phyloP scores from a whole-genome alignment of 2,113 vertebrate genomes.

The Protobothrops flavoviridis region DNA sequence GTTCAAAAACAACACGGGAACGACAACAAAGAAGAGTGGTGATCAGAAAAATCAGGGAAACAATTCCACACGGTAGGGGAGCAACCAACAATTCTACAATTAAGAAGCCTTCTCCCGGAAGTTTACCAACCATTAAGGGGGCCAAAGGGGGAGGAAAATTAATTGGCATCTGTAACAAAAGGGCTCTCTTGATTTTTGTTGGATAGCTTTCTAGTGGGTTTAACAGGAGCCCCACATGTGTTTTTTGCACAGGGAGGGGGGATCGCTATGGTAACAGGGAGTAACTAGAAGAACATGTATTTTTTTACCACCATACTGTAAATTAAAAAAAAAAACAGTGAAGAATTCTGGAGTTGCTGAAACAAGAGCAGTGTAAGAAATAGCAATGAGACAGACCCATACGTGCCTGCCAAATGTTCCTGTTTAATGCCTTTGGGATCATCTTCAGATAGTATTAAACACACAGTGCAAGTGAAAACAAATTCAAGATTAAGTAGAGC shows the following conservation, averaged over 20 bases:
- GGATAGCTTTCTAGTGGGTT: not conserved
- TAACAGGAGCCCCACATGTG: constrained; percentile 29
- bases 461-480: not conserved
- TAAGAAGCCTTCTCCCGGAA: not conserved
- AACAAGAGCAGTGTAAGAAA: rapidly evolving
- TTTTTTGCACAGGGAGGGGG: constrained; percentile 49
- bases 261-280: constrained; percentile 67
- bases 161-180: not conserved
- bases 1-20: not conserved
- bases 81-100: not conserved
- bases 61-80: not conserved
- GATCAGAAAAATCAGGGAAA: not conserved
- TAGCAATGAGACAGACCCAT: not conserved
- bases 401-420: not conserved
- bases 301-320: not conserved
- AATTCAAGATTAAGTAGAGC: not conserved
- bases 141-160: not conserved
- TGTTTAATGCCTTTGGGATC: not conserved
- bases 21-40: not conserved
- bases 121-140: not conserved
- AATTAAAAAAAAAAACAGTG: not conserved
- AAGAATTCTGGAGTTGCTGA: not conserved
- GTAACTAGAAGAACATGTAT: not conserved
- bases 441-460: not conserved
- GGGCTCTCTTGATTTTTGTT: not conserved